These are phyloP conservation scores for Drosophila nigromelanica DNA, from an alignment of 1,140 invertebrate species.

Conservation along the genomic window DNA sequence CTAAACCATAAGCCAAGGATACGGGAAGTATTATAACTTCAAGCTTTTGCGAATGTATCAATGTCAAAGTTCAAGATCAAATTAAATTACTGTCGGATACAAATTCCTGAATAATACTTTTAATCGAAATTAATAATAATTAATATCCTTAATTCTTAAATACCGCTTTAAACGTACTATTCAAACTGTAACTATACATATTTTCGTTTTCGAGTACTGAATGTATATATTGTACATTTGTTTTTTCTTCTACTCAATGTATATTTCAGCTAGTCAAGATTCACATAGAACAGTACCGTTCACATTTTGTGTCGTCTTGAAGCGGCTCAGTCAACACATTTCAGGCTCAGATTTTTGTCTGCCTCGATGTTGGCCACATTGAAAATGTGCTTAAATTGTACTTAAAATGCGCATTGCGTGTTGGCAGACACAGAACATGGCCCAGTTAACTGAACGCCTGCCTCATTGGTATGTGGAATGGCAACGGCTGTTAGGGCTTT, in stretches of 20 bases:
- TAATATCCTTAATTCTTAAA: too few species aligned
- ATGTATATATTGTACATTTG: too few species aligned
- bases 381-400: conserved; percentile 47
- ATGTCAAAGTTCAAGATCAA: neutral
- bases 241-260: neutral
- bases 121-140: too few species aligned
- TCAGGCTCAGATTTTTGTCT: neutral
- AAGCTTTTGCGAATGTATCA: neutral
- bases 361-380: conserved; percentile 6
- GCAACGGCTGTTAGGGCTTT: conserved; percentile 42
- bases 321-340: conserved; percentile 17
- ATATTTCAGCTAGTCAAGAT: conserved; percentile 1
- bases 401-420: conserved; percentile 68
- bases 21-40: neutral
- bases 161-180: too few species aligned
- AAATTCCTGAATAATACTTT: too few species aligned
- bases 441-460: conserved; percentile 20
- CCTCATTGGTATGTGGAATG: conserved; percentile 65
- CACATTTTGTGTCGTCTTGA: conserved; percentile 20
- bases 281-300: too few species aligned
- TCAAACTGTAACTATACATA: neutral
- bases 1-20: neutral
- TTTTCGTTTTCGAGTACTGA: too few species aligned
- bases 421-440: conserved; percentile 31
- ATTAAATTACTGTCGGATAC: too few species aligned